phyloP scores from a whole-genome alignment of 1,140 invertebrate species.

The Hycleus cichorii region DNA sequence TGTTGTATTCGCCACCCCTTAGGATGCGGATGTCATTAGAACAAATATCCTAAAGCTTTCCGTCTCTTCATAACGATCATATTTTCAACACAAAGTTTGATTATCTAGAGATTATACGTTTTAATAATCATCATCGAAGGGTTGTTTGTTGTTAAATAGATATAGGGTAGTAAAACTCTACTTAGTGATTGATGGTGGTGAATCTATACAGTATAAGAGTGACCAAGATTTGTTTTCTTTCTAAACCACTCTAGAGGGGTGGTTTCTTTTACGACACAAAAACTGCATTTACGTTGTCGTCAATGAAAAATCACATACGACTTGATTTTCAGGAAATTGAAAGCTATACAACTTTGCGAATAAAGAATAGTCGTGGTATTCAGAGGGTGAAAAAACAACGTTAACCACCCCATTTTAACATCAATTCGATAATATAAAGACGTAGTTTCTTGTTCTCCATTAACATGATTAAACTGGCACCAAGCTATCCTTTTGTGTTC shows the following conservation, averaged over 20 bases:
- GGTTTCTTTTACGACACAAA: too few relatives aligned
- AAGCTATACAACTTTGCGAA: too few relatives aligned
- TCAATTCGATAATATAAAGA: neutral
- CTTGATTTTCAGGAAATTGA: too few relatives aligned
- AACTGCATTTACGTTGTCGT: too few relatives aligned
- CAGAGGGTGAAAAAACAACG: too few relatives aligned
- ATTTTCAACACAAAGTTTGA: too few relatives aligned
- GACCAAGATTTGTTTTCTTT: constrained; percentile 26
- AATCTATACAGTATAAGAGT: constrained; percentile 9
- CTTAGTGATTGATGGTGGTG: constrained; percentile 15
- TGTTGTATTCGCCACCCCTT: neutral
- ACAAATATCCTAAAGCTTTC: constrained; percentile 4
- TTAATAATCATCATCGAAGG: neutral
- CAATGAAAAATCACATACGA: too few relatives aligned
- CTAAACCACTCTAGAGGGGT: neutral
- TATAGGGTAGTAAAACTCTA: neutral
- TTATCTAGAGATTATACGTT: too few relatives aligned
- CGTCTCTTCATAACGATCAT: too few relatives aligned
- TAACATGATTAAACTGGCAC: constrained; percentile 27
- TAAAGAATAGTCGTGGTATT: too few relatives aligned
- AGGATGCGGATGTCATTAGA: constrained; percentile 8
- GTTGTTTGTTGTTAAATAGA: neutral
- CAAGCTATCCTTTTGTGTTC: constrained; percentile 16
- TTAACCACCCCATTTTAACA: too few relatives aligned
- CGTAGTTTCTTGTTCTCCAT: constrained; percentile 12